Evolutionary conservation across 2,888 invertebrate genomes (phyloP).

Genomic region (Hydrotaea cyrtoneurina): DNA sequence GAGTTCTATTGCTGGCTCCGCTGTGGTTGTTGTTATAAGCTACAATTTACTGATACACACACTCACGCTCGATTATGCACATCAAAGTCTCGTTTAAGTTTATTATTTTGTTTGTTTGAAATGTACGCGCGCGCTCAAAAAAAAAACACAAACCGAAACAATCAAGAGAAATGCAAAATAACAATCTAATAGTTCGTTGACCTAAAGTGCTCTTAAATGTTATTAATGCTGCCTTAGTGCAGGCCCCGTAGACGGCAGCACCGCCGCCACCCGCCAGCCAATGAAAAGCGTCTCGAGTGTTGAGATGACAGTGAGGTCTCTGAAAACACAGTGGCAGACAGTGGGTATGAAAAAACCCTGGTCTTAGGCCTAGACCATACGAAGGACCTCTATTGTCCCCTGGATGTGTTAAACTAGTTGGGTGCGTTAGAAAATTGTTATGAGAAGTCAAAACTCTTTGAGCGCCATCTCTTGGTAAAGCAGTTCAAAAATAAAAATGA

Average conservation of each 20-base stretch:
- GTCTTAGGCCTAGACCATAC: too few relatives aligned
- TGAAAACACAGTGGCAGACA: background rate
- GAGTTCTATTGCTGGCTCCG: conserved; percentile 29
- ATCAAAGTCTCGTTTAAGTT: conserved; percentile 29
- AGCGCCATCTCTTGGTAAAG: too few relatives aligned
- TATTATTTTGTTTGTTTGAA: conserved; percentile 36
- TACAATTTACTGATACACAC: conserved; percentile 58
- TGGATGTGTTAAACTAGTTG: too few relatives aligned
- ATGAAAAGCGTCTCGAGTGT: background rate
- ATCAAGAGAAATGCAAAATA: conserved; percentile 44
- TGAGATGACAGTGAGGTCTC: background rate
- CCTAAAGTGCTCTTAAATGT: conserved; percentile 15
- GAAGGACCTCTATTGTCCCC: too few relatives aligned
- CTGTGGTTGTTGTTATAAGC: conserved; percentile 50
- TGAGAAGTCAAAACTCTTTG: too few relatives aligned
- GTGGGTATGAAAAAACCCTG: too few relatives aligned
- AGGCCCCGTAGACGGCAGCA: background rate
- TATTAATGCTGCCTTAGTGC: conserved; percentile 9
- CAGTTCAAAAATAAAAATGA: too few relatives aligned
- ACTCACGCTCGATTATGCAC: background rate
- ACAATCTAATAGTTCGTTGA: conserved; percentile 35
- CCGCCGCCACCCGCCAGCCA: background rate
- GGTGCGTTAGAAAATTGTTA: too few relatives aligned
- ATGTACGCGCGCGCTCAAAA: too few relatives aligned
- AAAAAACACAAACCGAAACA: conserved; percentile 19